Percentiles rank a stretch among this genome's conserved stretches.
These are phyloP conservation scores for Meloidogyne exigua DNA, from an alignment of 1,140 invertebrate species.

Conservation along the genomic window DNA sequence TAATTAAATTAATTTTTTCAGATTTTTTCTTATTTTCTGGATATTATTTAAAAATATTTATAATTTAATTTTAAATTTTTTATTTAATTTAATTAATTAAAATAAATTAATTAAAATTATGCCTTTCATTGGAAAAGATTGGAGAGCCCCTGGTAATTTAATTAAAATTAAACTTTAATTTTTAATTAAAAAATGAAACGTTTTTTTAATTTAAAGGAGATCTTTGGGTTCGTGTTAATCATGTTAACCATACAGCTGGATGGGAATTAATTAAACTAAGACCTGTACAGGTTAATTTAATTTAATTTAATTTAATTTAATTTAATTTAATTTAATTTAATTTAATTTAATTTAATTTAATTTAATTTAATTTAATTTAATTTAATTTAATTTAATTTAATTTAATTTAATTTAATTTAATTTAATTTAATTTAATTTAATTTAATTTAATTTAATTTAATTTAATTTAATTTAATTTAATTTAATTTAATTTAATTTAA, in stretches of 20 bases:
- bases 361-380: not conserved
- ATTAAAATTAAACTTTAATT: constrained; percentile 66
- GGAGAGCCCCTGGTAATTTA: constrained; percentile 76
- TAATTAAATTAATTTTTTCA: no score
- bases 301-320: constrained; percentile 11
- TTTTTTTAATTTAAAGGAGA: constrained; percentile 73
- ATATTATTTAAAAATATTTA: not conserved
- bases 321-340: constrained; percentile 4
- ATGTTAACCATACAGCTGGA: constrained; percentile 78
- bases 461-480: constrained; percentile 25
- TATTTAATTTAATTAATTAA: not conserved
- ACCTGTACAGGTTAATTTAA: constrained; percentile 44
- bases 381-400: constrained; percentile 25
- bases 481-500: not conserved
- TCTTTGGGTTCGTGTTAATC: constrained; percentile 93
- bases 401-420: not conserved
- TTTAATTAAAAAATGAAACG: not conserved
- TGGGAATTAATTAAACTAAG: constrained; percentile 89
- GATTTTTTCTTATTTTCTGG: no score
- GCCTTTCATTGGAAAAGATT: constrained; percentile 78
- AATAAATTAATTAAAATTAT: constrained; percentile 67
- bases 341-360: constrained; percentile 25
- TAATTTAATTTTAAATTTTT: not conserved
- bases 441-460: not conserved
- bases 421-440: constrained; percentile 25